These are phyloP conservation scores for Papilio polyxenes DNA, from an alignment of 1,140 invertebrate species.

Conservation along the genomic window DNA sequence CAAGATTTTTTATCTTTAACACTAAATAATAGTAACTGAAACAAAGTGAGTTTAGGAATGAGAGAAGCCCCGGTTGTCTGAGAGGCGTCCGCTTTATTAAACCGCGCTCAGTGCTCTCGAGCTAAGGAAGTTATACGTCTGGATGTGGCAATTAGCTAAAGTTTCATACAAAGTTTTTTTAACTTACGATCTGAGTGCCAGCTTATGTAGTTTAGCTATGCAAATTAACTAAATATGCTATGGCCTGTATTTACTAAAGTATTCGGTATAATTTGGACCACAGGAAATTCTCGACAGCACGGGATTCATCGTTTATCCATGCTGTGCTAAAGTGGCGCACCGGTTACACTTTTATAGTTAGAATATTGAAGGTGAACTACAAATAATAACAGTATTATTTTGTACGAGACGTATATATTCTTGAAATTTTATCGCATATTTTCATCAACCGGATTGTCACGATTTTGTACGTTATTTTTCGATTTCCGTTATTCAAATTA, in stretches of 20 bases:
- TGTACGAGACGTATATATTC: too few relatives aligned
- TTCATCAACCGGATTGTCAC: background rate
- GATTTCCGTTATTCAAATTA: constrained; percentile 2
- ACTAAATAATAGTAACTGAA: constrained; percentile 32
- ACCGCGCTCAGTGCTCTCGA: constrained; percentile 32
- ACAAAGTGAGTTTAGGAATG: constrained; percentile 35
- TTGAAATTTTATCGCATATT: background rate
- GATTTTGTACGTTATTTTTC: background rate
- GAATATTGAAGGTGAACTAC: too few relatives aligned
- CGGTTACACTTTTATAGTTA: too few relatives aligned
- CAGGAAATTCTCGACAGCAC: too few relatives aligned
- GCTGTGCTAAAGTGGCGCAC: too few relatives aligned
- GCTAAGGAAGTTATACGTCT: background rate
- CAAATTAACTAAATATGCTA: background rate
- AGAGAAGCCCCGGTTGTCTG: constrained; percentile 26
- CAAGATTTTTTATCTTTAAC: background rate
- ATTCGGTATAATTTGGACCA: too few relatives aligned
- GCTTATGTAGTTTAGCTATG: background rate
- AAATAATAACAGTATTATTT: too few relatives aligned
- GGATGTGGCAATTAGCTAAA: constrained; percentile 24
- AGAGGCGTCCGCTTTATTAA: constrained; percentile 43
- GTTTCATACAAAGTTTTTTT: constrained; percentile 11
- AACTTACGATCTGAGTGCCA: background rate
- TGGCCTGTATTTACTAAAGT: too few relatives aligned
- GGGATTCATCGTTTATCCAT: too few relatives aligned